These are phyloP conservation scores for Eciton burchellii DNA, from an alignment of 1,140 invertebrate species.

Conservation along the genomic window DNA sequence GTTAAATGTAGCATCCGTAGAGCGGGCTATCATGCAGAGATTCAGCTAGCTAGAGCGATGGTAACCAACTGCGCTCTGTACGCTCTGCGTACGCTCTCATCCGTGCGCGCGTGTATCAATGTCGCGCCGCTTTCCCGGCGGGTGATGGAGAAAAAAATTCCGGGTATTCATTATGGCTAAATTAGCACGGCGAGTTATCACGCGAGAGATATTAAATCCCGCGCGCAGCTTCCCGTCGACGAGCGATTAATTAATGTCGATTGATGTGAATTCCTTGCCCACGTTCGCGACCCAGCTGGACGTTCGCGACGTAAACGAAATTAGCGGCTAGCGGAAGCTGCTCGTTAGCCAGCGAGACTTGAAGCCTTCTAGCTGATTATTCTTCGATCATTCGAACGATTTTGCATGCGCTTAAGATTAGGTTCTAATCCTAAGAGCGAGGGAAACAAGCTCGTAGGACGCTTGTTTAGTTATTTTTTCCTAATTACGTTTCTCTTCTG, in stretches of 20 bases:
- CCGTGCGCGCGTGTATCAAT: not conserved
- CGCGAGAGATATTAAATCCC: conserved; percentile 55
- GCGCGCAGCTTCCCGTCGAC: conserved; percentile 14
- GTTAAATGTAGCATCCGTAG: conserved; percentile 23
- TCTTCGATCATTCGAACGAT: conserved; percentile 46
- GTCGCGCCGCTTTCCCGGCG: not conserved
- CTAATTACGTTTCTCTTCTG: too few relatives aligned
- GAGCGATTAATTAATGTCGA: conserved; percentile 56
- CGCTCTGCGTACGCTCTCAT: too few relatives aligned
- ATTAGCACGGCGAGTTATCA: conserved; percentile 32
- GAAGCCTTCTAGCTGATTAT: conserved; percentile 28
- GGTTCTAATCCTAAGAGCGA: too few relatives aligned
- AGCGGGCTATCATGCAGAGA: not conserved
- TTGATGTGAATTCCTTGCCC: conserved; percentile 47
- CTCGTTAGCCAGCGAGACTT: conserved; percentile 28
- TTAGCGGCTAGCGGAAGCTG: conserved; percentile 17
- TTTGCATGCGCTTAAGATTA: conserved; percentile 54
- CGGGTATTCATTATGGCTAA: conserved; percentile 48
- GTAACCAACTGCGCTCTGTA: conserved; percentile 17
- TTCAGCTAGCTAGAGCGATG: not conserved
- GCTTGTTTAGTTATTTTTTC: too few relatives aligned
- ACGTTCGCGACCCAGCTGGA: too few relatives aligned
- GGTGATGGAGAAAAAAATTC: conserved; percentile 35
- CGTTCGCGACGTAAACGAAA: conserved; percentile 13
- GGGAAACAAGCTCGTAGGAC: too few relatives aligned